Evolutionary conservation across 2,888 invertebrate species (phyloP), one percentile per base, ranked within the genome.

Genomic region (Chaetoderma sp.): DNA sequence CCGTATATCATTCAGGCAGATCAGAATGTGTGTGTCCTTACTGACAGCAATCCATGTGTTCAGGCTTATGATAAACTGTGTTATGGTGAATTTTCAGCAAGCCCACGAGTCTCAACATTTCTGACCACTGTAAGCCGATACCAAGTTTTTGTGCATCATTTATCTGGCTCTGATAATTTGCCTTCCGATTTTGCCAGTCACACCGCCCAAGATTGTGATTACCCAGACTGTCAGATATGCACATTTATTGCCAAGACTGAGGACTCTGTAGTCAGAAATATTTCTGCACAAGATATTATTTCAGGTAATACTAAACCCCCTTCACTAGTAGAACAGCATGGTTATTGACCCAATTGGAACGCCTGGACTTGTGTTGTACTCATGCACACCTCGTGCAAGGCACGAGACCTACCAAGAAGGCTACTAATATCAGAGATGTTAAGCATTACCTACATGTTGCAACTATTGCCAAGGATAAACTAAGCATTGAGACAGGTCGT

Each of bases 41-140:
- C 72, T 1, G 74, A 74, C 61, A 71, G 73, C 47, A 39, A 70
- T 28, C 71, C 71, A 16, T 76, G 74, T 65, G 74, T 74, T 1
- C 72, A 76, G 44, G 71, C 74, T 1, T 63, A 68, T 36, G 68
- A 67, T 10, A 75, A 73, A 28, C 52, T 72, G 16, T 52, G 68
- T 45, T 58, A 71, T 10, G 73, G 75, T 16, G 70, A 73, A 44
- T 75, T 74, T 65, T 13, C 72, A 21, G 52, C 32, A 10, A 75
- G 72, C 42, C 68, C 73, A 0, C 45, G 71, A 2, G 68, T 74
- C 0, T 63, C 69, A 0, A 68, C 73, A 18, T 73, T 76, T 45
- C 52, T 70, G 13, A 58, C 72, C 2, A 63, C 50, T 3, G 67
- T 65, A 4, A 74, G 71, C 57, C 66, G 70, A 3, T 52, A 52